These are phyloP conservation scores for Otus scops DNA, from an alignment of 2,797 vertebrate species.

Conservation along the genomic window DNA sequence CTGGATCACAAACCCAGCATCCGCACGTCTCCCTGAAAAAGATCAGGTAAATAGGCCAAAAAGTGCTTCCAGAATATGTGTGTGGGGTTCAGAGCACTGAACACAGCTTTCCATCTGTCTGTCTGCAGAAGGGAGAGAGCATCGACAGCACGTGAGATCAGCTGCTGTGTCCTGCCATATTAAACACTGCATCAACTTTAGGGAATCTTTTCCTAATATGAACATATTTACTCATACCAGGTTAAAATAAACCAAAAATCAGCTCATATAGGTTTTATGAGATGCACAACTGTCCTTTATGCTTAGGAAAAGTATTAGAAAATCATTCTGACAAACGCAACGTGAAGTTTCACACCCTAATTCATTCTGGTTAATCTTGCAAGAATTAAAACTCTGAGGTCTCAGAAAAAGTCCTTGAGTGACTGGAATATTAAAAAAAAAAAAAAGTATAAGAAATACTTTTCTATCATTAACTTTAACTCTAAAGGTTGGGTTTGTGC, in stretches of 20 bases:
- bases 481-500: background rate
- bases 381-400: background rate
- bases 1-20: background rate
- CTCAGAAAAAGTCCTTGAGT: background rate
- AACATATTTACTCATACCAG: background rate
- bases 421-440: background rate
- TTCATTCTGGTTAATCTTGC: background rate
- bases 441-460: background rate
- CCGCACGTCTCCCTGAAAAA: background rate
- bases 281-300: background rate
- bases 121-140: background rate
- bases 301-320: background rate
- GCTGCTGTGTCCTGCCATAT: background rate
- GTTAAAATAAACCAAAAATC: background rate
- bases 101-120: background rate
- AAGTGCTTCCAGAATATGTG: rapidly evolving
- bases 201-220: background rate
- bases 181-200: background rate
- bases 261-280: background rate
- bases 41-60: background rate
- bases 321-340: background rate
- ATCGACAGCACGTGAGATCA: background rate
- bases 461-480: background rate
- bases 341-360: background rate
- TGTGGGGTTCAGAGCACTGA: background rate